Base-by-base conservation (phyloP, 2,888 invertebrate species). In the Drosophila antonietae region DNA sequence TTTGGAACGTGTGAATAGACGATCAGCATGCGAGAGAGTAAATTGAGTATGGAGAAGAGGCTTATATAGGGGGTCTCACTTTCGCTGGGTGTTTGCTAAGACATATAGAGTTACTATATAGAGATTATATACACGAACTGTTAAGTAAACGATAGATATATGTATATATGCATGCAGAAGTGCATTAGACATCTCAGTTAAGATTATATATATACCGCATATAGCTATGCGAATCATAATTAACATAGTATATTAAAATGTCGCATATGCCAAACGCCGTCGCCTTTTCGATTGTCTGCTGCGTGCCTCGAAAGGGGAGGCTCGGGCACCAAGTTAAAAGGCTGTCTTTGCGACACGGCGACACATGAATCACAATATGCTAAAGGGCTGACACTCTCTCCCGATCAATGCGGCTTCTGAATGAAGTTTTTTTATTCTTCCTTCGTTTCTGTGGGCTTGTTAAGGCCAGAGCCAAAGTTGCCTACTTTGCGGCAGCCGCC, bases 351-450 rank as follows among this genome's bases (percentile, higher is more conserved):
- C 74, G 83, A 39, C 55, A 55, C 83, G 90, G 88, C 91, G 91
- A 90, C 90, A 90, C 90, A 90, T 90, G 90, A 91, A 87, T 87
- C 86, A 87, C 86, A 90, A 90, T 90, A 90, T 90, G 90, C 90
- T 91, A 91, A 90, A 89, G 90, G 89, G 87, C 91, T 91, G 90
- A 90, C 91, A 90, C 90, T 90, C 90, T 91, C 90, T 90, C 84
- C 91, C 82, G 90, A 90, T 90, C 90, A 87, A 88, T 86, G 86
- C 86, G 86, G 87, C 87, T 87, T 89, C 87, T 87, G 90, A 90
- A 87, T 90, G 89, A 88, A 86, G 84, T 82, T 84, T 82, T 9
- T 47, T 31, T 5, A 12, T 10, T n/a, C n/a, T 31, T 33, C 3
- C 18, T 33, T 51, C 18, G 18, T n/a, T 51, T 20, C 20, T 51